Conservation (phyloP, 92 coral and sea anemone species). For the Meandrina meandrites region DNA sequence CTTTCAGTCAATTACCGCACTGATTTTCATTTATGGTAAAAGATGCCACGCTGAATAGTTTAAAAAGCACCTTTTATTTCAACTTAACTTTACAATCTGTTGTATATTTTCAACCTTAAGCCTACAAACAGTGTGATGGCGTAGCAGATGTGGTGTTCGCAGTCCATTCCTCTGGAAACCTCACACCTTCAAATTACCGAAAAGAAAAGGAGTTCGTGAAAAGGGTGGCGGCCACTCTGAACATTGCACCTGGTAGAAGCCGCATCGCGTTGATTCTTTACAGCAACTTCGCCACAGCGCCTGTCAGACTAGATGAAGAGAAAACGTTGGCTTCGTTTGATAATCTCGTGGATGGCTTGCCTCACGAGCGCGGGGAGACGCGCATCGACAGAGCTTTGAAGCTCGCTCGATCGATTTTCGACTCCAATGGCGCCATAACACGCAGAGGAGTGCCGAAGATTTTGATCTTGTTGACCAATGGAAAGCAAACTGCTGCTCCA, state of each 20-base stretch:
- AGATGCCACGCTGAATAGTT: background rate
- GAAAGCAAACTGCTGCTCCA: constrained; percentile 71
- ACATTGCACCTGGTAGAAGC: constrained; percentile 51
- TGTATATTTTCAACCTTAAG: background rate
- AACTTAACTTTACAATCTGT: background rate
- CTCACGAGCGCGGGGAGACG: constrained; percentile 62
- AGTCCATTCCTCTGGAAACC: constrained; percentile 65
- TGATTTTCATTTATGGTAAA: background rate
- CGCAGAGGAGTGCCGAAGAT: constrained; percentile 63
- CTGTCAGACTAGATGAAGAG: constrained; percentile 53
- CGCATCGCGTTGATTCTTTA: constrained; percentile 75
- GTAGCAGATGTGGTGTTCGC: constrained; percentile 71
- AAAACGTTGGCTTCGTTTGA: constrained; percentile 40
- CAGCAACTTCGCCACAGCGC: constrained; percentile 58
- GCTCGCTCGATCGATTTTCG: constrained; percentile 47
- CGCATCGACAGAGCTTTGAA: constrained; percentile 72
- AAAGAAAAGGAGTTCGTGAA: constrained; percentile 79
- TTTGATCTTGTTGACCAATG: constrained; percentile 77
- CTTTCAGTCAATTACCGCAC: background rate
- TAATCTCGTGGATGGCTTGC: constrained; percentile 50
- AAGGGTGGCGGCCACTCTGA: constrained; percentile 45
- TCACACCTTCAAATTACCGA: constrained; percentile 52
- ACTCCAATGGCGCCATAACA: constrained; percentile 30
- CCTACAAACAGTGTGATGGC: constrained; percentile 29
- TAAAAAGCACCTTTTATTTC: background rate